phyloP scores from a whole-genome alignment of 2,888 invertebrate species.

The Acanthosepion esculentum region DNA sequence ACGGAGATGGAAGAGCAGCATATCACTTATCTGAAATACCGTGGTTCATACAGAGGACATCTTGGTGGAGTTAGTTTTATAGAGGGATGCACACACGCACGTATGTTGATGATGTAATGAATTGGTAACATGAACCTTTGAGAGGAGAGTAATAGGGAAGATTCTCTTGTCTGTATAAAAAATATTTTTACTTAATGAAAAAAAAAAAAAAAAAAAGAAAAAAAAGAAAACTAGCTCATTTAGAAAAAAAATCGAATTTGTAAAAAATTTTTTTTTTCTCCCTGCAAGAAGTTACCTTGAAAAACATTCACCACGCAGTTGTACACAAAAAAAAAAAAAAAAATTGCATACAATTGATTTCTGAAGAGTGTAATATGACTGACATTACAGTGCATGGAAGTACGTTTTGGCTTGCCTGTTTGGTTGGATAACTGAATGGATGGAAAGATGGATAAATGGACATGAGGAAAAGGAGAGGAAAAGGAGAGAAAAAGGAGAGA shows the following conservation, averaged over 20 bases:
- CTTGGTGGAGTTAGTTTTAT: too few relatives aligned
- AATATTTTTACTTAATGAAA: background rate
- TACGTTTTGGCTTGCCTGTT: background rate
- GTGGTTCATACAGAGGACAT: too few relatives aligned
- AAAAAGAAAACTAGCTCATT: background rate
- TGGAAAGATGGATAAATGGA: background rate
- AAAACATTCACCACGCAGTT: background rate
- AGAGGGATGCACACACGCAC: too few relatives aligned
- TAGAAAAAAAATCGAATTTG: too few relatives aligned
- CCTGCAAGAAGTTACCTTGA: too few relatives aligned
- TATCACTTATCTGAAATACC: too few relatives aligned
- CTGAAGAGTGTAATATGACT: background rate
- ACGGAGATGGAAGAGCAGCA: too few relatives aligned
- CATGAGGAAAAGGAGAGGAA: too few relatives aligned
- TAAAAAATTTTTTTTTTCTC: background rate
- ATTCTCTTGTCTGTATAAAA: background rate
- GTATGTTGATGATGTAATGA: too few relatives aligned
- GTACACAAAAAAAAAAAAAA: background rate
- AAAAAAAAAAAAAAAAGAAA: background rate
- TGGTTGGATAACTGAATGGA: background rate
- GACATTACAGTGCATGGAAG: background rate
- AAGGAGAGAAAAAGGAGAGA: too few relatives aligned
- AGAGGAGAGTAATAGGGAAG: background rate
- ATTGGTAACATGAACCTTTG: too few relatives aligned
- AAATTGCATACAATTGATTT: background rate